These are phyloP conservation scores for Podabrus alpinus DNA, from an alignment of 2,888 invertebrate species.

Conservation along the genomic window DNA sequence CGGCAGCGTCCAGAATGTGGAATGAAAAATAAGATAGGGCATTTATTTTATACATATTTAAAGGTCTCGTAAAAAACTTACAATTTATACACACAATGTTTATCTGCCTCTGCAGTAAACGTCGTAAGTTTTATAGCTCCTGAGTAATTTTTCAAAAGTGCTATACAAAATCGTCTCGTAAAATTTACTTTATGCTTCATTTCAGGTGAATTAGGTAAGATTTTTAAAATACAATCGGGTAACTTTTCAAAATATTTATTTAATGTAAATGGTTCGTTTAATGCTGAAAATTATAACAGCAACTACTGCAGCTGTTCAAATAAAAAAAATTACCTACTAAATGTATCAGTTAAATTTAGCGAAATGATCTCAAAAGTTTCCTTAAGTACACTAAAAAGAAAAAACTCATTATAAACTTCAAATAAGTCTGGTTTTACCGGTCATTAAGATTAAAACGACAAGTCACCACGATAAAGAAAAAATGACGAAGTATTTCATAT, in stretches of 20 bases:
- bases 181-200: background rate
- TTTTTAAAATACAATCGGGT: background rate
- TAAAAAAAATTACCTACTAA: constrained; percentile 19
- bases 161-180: background rate
- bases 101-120: background rate
- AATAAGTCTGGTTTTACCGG: constrained; percentile 4
- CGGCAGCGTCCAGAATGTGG: background rate
- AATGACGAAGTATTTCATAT: background rate
- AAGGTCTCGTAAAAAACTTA: background rate
- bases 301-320: constrained; percentile 5
- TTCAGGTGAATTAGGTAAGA: background rate
- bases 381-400: constrained; percentile 18
- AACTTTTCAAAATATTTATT: background rate
- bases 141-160: background rate
- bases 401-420: constrained; percentile 23
- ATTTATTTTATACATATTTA: background rate
- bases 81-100: background rate
- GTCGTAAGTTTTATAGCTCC: background rate
- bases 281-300: background rate
- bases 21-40: background rate
- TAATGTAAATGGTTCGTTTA: background rate
- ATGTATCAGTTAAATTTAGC: constrained; percentile 23
- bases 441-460: constrained; percentile 6
- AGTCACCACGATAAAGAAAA: background rate
- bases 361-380: constrained; percentile 24